Percentiles rank a stretch among this genome's conserved stretches.
Conservation (phyloP, 2,888 invertebrate species). For the Nephrotoma guestfalica region DNA sequence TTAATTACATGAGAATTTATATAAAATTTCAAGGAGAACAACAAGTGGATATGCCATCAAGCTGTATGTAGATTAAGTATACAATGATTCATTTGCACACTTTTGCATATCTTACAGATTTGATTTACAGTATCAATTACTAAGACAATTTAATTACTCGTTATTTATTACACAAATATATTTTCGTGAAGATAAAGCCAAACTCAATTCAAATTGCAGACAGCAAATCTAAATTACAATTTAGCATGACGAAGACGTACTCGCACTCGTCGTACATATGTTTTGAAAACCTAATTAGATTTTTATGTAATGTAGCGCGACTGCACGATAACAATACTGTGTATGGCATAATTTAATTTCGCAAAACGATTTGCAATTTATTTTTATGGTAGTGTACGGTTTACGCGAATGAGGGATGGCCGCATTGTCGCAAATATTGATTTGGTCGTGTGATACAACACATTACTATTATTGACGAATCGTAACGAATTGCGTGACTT, state of each 20-base stretch:
- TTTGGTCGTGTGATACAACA: too few relatives aligned
- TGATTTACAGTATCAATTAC: not conserved
- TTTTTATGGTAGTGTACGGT: too few relatives aligned
- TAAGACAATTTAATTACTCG: not conserved
- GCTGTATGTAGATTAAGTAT: not conserved
- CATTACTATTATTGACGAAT: too few relatives aligned
- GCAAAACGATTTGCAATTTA: too few relatives aligned
- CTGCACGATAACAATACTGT: not conserved
- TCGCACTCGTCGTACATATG: not conserved
- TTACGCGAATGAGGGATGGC: too few relatives aligned
- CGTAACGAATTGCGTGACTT: too few relatives aligned
- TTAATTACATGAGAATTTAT: not conserved
- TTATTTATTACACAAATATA: not conserved
- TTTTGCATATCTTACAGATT: not conserved
- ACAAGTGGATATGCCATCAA: not conserved
- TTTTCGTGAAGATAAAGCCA: not conserved
- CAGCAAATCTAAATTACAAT: not conserved
- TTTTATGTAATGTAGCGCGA: not conserved
- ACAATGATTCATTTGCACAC: not conserved
- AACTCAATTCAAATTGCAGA: not conserved
- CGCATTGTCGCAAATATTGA: too few relatives aligned
- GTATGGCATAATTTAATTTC: not conserved
- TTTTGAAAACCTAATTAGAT: not conserved
- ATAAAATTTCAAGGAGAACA: not conserved
- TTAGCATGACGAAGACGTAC: not conserved